A percentile compares a stretch with the other conserved stretches of the same genome.
These are phyloP conservation scores for Salmo trutta DNA, from an alignment of 2,797 vertebrate genomes.

Conservation along the genomic window DNA sequence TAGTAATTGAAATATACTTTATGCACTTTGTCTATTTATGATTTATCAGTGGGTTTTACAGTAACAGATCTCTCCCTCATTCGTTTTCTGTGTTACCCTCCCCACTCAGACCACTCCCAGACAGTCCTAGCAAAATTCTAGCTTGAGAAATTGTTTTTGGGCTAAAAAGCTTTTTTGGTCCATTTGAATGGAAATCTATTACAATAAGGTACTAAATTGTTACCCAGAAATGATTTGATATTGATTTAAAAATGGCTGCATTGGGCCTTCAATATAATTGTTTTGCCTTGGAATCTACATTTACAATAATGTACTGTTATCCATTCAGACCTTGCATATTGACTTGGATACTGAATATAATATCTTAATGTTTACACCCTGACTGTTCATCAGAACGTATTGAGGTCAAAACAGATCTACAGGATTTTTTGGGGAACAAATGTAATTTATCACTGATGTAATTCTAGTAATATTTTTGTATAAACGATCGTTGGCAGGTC, in stretches of 20 bases:
- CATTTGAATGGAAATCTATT: too few species aligned
- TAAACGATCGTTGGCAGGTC: not conserved
- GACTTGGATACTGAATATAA: not conserved
- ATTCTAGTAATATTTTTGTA: not conserved
- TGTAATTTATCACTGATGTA: not conserved
- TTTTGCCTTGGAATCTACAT: not conserved
- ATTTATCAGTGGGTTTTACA: not conserved
- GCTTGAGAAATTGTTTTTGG: too few species aligned
- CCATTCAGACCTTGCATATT: not conserved
- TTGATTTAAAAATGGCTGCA: too few species aligned
- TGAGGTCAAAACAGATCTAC: not conserved
- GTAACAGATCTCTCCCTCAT: too few species aligned
- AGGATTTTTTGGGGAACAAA: not conserved
- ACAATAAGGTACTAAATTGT: too few species aligned
- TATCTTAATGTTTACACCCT: not conserved
- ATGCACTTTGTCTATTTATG: not conserved
- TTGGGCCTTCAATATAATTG: not conserved
- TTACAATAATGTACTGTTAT: not conserved
- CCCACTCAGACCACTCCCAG: too few species aligned
- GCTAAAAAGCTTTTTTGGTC: too few species aligned
- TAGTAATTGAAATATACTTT: too few species aligned
- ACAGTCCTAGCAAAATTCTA: too few species aligned
- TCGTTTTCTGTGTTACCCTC: too few species aligned
- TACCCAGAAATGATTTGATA: too few species aligned
- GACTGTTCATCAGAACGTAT: not conserved